Evolutionary conservation across 2,888 invertebrate genomes (phyloP).

Genomic region (Rhagophthalmus giganteus): DNA sequence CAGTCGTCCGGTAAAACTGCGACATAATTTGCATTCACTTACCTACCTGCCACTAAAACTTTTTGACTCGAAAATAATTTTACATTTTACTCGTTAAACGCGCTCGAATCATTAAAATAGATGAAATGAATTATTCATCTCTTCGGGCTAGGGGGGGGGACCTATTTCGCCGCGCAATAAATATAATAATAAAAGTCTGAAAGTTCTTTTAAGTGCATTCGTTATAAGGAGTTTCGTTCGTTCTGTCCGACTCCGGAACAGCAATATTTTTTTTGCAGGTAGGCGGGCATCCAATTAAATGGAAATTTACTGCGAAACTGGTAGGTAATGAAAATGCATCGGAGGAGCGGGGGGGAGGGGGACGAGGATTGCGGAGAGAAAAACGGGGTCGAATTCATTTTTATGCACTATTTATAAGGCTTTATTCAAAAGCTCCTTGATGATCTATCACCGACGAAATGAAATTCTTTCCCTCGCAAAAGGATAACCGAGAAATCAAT

Average conservation of each 20-base stretch:
- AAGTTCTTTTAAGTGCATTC: no score
- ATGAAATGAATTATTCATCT: slow-evolving; percentile 33
- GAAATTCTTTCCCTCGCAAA: slow-evolving; percentile 1
- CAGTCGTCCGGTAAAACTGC: slow-evolving; percentile 22
- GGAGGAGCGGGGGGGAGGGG: no score
- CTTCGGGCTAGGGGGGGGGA: no score
- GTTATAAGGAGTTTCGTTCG: no score
- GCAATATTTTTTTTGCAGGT: no score
- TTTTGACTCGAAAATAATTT: slow-evolving; percentile 21
- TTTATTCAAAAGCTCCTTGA: slow-evolving; percentile 2
- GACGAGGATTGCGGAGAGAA: slow-evolving; percentile 1
- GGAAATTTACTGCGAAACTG: slow-evolving; percentile 9
- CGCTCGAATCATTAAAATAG: slow-evolving; percentile 30
- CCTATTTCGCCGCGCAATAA: slow-evolving; percentile 15
- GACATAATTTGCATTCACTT: slow-evolving; percentile 31
- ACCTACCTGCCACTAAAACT: slow-evolving; percentile 16
- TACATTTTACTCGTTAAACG: slow-evolving; percentile 28
- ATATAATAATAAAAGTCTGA: slow-evolving; percentile 28
- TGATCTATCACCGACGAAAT: neutral
- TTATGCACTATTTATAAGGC: slow-evolving; percentile 7
- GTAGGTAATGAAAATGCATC: slow-evolving; percentile 12
- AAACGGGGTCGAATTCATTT: neutral
- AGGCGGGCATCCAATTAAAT: slow-evolving; percentile 22
- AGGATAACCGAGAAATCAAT: neutral
- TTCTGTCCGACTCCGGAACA: no score